Evolutionary conservation across 2,113 vertebrate species (phyloP), one percentile per base, ranked within the genome.

Genomic region (Paralichthys olivaceus): DNA sequence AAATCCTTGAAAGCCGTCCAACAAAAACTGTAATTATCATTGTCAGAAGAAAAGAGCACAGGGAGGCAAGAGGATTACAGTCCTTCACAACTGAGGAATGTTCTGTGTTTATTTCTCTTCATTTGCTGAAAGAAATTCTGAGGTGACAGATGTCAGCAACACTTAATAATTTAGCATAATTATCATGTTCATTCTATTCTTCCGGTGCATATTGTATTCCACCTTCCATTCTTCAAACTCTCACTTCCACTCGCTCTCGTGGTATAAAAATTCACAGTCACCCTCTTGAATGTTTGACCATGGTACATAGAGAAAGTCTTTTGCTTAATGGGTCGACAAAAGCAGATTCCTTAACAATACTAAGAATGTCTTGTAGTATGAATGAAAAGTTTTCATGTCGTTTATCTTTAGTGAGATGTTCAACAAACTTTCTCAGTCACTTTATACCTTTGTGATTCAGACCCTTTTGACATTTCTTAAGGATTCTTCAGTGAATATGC

Each of bases 11-110:
- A 94, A 94, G 92, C 92, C 81, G 90, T 90, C 88, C 87, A 93
- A 94, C 90, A 93, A 93, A 94, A 94, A 93, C 90, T 89, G 91
- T 91, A 95, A 95, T 94, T 94, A 94, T 93, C 91, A 93, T 90
- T 87, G 92, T 92, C 91, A 91, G 86, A 90, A 94, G 90, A 93
- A 93, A 93, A 90, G 93, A 94, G 89, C 84, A 91, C 86, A 72
- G 89, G 76, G 83, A 94, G 80, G 89, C 88, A 85, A 93, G 91
- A 93, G 93, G 94, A 94, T 94, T 94, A 94, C 88, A 90, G 90
- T 89, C 84, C 88, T 90, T 93, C 90, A 92, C 89, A 94, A 90
- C 87, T 93, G 87, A 91, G 79, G 77, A 91, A 90, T 83, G 81
- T 92, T 92, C 92, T 89, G 84, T 94, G 91, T 94, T 94, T 93